Percentiles rank a stretch among this genome's conserved stretches.
These are phyloP conservation scores for Ochotona curzoniae DNA, from an alignment of 2,113 vertebrate genomes.

Conservation along the genomic window DNA sequence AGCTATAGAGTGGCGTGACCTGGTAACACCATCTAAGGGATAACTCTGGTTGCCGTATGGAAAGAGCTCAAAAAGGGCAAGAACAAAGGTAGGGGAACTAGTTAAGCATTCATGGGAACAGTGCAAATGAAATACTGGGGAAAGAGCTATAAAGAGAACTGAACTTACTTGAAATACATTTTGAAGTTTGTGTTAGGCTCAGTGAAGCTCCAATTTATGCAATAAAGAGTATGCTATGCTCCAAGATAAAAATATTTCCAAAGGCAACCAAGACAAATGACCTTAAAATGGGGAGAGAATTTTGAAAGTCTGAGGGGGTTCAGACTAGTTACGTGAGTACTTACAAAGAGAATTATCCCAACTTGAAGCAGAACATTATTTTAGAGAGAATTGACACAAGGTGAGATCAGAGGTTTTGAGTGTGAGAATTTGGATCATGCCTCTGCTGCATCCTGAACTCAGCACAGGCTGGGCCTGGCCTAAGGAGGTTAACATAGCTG, in stretches of 20 bases:
- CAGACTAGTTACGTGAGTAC: not conserved
- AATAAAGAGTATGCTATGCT: not conserved
- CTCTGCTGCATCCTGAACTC: accelerated
- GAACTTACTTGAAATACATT: not conserved
- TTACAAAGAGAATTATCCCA: not conserved
- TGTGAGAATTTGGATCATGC: not conserved
- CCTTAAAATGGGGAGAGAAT: not conserved
- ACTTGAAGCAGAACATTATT: not conserved
- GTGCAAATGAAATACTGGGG: not conserved
- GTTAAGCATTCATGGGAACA: not conserved
- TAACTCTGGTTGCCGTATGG: not conserved
- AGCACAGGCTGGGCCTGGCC: not conserved
- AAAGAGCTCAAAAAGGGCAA: not conserved
- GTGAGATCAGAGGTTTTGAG: not conserved
- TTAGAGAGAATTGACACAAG: not conserved
- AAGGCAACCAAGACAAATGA: not conserved
- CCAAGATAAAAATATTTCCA: not conserved
- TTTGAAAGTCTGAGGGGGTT: not conserved
- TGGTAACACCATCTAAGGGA: not conserved
- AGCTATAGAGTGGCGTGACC: not conserved
- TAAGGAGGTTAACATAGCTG: not conserved
- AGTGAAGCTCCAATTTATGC: not conserved
- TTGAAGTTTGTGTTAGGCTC: not conserved
- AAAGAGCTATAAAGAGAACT: not conserved
- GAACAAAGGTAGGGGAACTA: not conserved